Conservation (phyloP, 2,888 invertebrate genomes). For the Pseudococcus viburni region DNA sequence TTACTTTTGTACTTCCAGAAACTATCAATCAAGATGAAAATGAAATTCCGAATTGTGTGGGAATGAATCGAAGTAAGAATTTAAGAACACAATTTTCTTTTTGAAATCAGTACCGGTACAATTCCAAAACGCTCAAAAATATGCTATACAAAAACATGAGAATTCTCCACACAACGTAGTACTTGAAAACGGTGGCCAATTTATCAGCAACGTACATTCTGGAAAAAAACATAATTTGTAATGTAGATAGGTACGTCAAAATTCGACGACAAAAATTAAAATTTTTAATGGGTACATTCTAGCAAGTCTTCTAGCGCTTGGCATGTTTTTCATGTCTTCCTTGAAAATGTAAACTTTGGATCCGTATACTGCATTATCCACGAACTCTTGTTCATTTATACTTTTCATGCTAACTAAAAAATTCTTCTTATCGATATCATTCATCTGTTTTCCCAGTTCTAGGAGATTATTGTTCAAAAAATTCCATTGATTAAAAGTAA, state of each 20-base stretch:
- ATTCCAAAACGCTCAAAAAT: background rate
- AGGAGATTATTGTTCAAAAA: constrained; percentile 83
- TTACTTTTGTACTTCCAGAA: too few species aligned
- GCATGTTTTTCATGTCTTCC: constrained; percentile 83
- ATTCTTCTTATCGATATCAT: constrained; percentile 74
- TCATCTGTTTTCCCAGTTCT: constrained; percentile 75
- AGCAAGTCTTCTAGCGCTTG: constrained; percentile 82
- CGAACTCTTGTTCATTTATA: constrained; percentile 67
- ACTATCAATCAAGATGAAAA: too few species aligned
- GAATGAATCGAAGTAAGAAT: background rate
- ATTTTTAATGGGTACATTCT: constrained; percentile 76
- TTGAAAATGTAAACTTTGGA: constrained; percentile 89
- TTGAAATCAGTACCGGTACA: background rate
- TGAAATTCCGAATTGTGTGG: too few species aligned
- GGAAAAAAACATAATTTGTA: background rate
- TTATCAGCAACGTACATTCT: background rate
- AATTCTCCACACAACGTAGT: background rate
- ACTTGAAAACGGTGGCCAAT: background rate
- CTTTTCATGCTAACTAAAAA: constrained; percentile 76
- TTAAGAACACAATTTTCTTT: background rate
- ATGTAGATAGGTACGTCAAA: background rate
- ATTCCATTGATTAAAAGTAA: constrained; percentile 89
- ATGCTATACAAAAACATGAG: background rate
- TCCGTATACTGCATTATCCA: constrained; percentile 76
- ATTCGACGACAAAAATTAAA: background rate